Conservation (phyloP, 2,797 vertebrate genomes). For the Spheniscus humboldti region DNA sequence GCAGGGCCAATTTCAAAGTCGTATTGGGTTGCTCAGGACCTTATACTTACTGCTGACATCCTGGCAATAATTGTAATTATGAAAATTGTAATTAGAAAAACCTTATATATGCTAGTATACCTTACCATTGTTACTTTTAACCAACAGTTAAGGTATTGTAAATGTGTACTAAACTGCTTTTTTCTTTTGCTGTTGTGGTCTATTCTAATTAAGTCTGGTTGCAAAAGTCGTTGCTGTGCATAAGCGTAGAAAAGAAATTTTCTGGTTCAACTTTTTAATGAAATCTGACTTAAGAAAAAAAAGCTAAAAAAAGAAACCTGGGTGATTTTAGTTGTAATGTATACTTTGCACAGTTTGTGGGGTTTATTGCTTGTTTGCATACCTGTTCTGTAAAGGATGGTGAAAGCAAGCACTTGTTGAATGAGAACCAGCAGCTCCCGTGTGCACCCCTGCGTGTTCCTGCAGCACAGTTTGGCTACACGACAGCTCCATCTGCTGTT, state of each 20-base stretch:
- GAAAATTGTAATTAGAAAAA: not conserved
- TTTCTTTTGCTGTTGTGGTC: not conserved
- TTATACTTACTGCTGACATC: not conserved
- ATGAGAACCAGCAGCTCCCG: not conserved
- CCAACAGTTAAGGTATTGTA: not conserved
- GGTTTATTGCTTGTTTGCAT: not conserved
- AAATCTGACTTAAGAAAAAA: not conserved
- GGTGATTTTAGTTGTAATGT: not conserved
- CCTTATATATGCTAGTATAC: not conserved
- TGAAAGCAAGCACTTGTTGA: not conserved
- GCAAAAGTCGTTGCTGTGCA: not conserved
- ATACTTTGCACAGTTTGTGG: not conserved
- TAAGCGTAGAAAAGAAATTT: not conserved
- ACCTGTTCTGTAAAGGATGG: not conserved
- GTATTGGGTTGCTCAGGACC: not conserved
- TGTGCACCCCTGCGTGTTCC: rapidly evolving
- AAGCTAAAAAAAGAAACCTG: not conserved
- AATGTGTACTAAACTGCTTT: not conserved
- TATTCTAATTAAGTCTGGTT: not conserved
- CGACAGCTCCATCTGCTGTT: constrained; percentile 52
- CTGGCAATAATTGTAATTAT: not conserved
- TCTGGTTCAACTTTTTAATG: not conserved
- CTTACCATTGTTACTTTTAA: not conserved
- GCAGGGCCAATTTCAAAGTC: not conserved
- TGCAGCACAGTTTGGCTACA: not conserved